These are phyloP conservation scores for Beroe forskalii DNA, from an alignment of 37 sponge, comb jelly and placozoan species.

Conservation along the genomic window DNA sequence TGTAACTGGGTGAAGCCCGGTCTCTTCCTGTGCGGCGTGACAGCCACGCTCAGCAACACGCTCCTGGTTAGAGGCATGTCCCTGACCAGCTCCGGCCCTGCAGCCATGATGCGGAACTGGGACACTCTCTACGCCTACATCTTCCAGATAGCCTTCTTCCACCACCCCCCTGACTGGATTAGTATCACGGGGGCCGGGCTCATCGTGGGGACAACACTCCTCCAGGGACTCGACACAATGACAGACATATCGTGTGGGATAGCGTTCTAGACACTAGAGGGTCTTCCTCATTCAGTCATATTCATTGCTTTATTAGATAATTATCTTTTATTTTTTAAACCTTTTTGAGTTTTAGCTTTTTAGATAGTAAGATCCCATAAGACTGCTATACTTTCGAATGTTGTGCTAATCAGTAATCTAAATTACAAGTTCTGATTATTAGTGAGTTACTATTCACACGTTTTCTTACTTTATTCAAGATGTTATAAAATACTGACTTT, in stretches of 20 bases:
- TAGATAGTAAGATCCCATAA: too few relatives aligned
- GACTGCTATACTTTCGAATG: too few relatives aligned
- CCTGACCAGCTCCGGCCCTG: neutral
- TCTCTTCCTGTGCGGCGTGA: neutral
- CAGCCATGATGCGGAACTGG: constrained; percentile 38
- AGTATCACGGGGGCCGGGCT: neutral
- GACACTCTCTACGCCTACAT: constrained; percentile 29
- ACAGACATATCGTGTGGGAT: constrained; percentile 8
- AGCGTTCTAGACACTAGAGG: neutral
- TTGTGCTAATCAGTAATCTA: too few relatives aligned
- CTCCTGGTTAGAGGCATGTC: neutral
- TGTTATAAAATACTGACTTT: too few relatives aligned
- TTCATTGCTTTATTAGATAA: too few relatives aligned
- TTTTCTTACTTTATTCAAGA: too few relatives aligned
- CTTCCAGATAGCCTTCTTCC: constrained; percentile 25
- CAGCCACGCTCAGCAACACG: neutral
- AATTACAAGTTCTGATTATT: too few relatives aligned
- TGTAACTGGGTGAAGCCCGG: neutral
- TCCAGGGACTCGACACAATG: neutral
- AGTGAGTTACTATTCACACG: too few relatives aligned
- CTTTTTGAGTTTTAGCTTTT: too few relatives aligned
- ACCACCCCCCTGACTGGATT: neutral
- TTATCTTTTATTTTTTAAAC: too few relatives aligned
- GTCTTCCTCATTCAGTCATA: too few relatives aligned
- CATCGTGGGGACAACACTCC: neutral